Conservation (phyloP, 2,797 vertebrate genomes). For the Taeniopygia guttata region DNA sequence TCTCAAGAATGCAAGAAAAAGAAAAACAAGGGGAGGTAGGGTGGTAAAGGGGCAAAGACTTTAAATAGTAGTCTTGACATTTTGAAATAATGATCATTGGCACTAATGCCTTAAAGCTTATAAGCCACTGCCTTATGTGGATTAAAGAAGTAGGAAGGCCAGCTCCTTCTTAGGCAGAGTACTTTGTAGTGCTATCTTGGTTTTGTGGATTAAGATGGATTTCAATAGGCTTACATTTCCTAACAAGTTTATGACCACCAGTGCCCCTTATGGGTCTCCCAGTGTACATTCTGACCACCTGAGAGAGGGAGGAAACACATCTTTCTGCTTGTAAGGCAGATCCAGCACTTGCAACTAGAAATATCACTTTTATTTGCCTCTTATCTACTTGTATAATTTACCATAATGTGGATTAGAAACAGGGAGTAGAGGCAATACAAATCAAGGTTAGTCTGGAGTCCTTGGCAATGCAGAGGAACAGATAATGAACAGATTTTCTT, state of each 20-base stretch:
- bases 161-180: not conserved
- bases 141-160: conserved; percentile 2
- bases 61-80: conserved; percentile 13
- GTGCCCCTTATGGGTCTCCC: not conserved
- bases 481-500: not conserved
- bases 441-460: not conserved
- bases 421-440: accelerated
- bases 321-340: not conserved
- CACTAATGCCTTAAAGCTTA: not conserved
- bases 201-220: conserved; percentile 11
- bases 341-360: not conserved
- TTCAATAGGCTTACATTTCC: not conserved
- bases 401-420: not conserved
- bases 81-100: conserved; percentile 28
- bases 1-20: not conserved
- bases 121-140: not conserved
- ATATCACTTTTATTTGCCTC: not conserved
- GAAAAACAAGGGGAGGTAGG: not conserved
- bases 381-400: not conserved
- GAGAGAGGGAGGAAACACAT: not conserved
- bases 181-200: not conserved
- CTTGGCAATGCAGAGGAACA: not conserved
- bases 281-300: not conserved
- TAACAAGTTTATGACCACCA: not conserved
- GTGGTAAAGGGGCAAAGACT: not conserved